Base-by-base conservation (phyloP, 2,888 invertebrate genomes). In the Entomobrya proxima region DNA sequence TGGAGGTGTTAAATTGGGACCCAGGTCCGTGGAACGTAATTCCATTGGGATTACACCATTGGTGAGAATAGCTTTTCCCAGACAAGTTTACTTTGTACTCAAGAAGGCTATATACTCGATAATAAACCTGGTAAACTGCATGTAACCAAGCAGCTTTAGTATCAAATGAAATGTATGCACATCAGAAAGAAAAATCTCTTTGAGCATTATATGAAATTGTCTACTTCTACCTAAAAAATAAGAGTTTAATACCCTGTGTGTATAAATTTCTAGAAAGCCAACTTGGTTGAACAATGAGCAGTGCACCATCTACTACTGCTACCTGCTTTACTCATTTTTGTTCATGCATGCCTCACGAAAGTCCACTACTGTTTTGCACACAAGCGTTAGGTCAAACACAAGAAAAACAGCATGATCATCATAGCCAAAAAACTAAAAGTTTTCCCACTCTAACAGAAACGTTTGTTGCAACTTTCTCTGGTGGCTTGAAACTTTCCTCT, bases 41-140 rank as follows among this genome's bases (percentile, higher is more conserved):
- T 58, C 74, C 76, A 15, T 9, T 58, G 76, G 58, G 76, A 76
- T 58, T 76, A 58, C 55, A 76, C 50, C 37, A 58, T 76, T 37
- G 75, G 75, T n/a, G 75, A 58, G 76, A 58, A 76, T 24, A 55
- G 76, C 58, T 76, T 69, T 69, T 69, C 24, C 69, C 24, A 69
- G 27, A 69, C 69, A 69, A 69, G 44, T 44, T 69, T 69, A 69
- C 64, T 64, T 69, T 69, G 9, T 21, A 9, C 44, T 44, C 69
- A 69, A 69, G 67, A 58, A n/a, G n/a, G n/a, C 58, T 58, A 30
- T 35, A 30, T 11, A 64, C 15, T 9, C 44, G 47, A 30, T 69
- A 44, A 69, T 47, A 47, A 69, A 69, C 44, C 9, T 40, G 44
- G 7, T 40, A 40, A 11, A 40, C 7, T 40, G 44, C 44, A 11